Conservation (phyloP, 2,113 vertebrate species). For the Balaenoptera acutorostrata region DNA sequence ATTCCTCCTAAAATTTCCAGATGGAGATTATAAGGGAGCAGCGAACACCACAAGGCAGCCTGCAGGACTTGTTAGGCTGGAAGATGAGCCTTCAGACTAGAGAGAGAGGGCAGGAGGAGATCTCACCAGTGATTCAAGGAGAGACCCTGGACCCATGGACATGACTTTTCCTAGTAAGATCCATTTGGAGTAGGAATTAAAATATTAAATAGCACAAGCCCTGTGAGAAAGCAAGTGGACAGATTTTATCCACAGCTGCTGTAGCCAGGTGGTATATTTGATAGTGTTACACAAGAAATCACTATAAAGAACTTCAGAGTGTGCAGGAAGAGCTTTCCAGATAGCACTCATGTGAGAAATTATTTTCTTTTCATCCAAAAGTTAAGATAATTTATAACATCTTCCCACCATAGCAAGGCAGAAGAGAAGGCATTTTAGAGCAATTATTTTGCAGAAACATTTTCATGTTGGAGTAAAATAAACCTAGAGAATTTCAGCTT, state of each 20-base stretch:
- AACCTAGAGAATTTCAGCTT: constrained; percentile 26
- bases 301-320: not conserved
- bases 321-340: not conserved
- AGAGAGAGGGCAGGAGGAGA: not conserved
- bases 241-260: not conserved
- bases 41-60: not conserved
- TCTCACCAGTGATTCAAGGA: not conserved
- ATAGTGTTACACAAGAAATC: not conserved
- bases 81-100: not conserved
- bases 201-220: not conserved
- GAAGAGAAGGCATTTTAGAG: constrained; percentile 29
- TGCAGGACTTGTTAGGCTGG: too few species aligned
- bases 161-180: not conserved
- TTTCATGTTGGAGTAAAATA: constrained; percentile 37
- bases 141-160: not conserved
- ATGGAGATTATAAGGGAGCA: not conserved
- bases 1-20: not conserved
- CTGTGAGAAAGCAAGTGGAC: not conserved
- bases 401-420: not conserved
- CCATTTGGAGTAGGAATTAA: not conserved
- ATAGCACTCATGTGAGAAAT: not conserved
- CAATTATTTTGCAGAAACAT: constrained; percentile 33
- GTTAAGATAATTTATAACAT: constrained; percentile 45
- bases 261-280: constrained; percentile 16
- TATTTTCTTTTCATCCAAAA: constrained; percentile 45